Evolutionary conservation across 2,797 vertebrate genomes (phyloP).

Genomic region (Xiphophorus birchmanni): DNA sequence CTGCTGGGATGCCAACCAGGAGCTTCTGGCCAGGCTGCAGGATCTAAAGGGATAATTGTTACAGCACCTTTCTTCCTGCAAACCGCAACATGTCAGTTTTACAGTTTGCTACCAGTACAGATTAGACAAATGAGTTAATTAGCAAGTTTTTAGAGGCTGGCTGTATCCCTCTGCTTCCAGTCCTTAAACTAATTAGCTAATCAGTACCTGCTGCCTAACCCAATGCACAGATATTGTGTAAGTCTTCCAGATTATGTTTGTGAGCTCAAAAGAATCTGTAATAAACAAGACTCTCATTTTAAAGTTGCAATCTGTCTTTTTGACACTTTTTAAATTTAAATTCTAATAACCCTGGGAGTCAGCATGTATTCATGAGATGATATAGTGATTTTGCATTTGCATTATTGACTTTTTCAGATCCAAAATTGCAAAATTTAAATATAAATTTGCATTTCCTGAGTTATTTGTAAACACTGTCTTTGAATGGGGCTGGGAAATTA

Average conservation of each 20-base stretch:
- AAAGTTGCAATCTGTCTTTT: neutral
- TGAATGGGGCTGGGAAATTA: neutral
- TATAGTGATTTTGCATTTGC: neutral
- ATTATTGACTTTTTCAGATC: neutral
- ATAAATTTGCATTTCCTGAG: neutral
- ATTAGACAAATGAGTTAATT: slow-evolving; percentile 28
- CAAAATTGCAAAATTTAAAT: neutral
- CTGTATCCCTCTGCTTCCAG: slow-evolving; percentile 5
- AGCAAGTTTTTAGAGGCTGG: slow-evolving; percentile 4
- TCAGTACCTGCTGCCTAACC: neutral
- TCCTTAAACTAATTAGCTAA: slow-evolving; percentile 21
- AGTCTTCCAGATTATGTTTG: neutral
- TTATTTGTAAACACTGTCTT: neutral
- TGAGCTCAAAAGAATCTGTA: neutral
- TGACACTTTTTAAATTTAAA: slow-evolving; percentile 2
- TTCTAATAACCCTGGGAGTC: neutral
- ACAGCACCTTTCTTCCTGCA: slow-evolving; percentile 7
- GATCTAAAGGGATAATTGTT: slow-evolving; percentile 7
- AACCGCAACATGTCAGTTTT: slow-evolving; percentile 21
- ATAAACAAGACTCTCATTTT: neutral
- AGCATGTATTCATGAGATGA: neutral
- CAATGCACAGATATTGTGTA: neutral
- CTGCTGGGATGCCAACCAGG: neutral
- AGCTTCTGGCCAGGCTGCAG: slow-evolving; percentile 14
- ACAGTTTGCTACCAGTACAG: slow-evolving; percentile 14